Conservation (phyloP, 2,113 vertebrate species). For the Coreoperca whiteheadi region DNA sequence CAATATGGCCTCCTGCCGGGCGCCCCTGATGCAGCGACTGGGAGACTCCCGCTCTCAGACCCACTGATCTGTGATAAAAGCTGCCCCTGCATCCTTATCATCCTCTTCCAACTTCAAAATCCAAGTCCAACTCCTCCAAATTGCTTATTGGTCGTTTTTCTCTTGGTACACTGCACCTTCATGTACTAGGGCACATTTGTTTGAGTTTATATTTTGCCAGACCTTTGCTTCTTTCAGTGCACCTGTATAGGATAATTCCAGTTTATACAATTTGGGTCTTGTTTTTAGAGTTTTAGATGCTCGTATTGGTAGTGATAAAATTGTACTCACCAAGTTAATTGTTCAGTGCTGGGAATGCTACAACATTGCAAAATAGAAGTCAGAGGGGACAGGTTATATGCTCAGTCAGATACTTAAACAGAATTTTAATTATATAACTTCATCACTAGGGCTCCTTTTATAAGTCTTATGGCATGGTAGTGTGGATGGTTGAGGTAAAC, state of each 20-base stretch:
- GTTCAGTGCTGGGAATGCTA: neutral
- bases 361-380: neutral
- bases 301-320: neutral
- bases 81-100: slow-evolving; percentile 75
- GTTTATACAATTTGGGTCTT: slow-evolving; percentile 19
- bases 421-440: neutral
- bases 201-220: slow-evolving; percentile 47
- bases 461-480: neutral
- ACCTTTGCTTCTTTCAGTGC: slow-evolving; percentile 60
- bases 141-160: slow-evolving; percentile 77
- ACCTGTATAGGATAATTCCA: slow-evolving; percentile 37
- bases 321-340: neutral
- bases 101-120: slow-evolving; percentile 80
- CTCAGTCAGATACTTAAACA: neutral
- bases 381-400: neutral
- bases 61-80: slow-evolving; percentile 86
- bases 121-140: slow-evolving; percentile 83
- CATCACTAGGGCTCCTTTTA: neutral
- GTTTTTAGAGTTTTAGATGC: neutral
- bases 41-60: slow-evolving; percentile 76
- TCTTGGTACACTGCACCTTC: slow-evolving; percentile 41
- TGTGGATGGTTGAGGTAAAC: neutral
- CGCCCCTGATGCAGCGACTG: slow-evolving; percentile 72
- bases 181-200: slow-evolving; percentile 39
- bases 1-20: slow-evolving; percentile 79